Evolutionary conservation across 1,140 invertebrate species (phyloP).

Genomic region (Goniozus legneri): DNA sequence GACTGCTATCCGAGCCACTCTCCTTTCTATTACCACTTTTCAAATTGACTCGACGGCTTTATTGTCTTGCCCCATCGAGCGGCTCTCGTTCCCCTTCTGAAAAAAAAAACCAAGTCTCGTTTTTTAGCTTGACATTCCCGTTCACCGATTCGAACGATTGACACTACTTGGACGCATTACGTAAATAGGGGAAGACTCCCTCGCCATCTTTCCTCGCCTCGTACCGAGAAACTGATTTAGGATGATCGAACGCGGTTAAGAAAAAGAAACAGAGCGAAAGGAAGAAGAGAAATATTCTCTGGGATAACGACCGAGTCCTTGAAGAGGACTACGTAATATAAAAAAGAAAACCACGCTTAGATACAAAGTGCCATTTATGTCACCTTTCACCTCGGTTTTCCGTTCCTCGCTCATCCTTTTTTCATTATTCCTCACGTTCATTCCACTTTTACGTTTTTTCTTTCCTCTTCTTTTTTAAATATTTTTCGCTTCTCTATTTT

Average conservation of each 20-base stretch:
- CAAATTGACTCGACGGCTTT: conserved; percentile 8
- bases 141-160: conserved; percentile 14
- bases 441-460: conserved; percentile 4
- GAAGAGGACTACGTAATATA: conserved; percentile 17
- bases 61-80: conserved; percentile 6
- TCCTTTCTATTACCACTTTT: conserved; percentile 9
- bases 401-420: not conserved
- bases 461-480: too few relatives aligned
- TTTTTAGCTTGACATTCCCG: conserved; percentile 11
- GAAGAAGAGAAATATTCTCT: conserved; percentile 6
- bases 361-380: conserved; percentile 28
- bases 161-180: conserved; percentile 1
- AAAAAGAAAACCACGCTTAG: conserved; percentile 20
- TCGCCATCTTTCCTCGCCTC: too few relatives aligned
- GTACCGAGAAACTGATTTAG: conserved; percentile 22
- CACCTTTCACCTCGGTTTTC: conserved; percentile 7
- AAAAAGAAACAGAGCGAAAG: conserved; percentile 6
- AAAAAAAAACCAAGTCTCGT: conserved; percentile 2
- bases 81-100: not conserved
- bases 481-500: too few relatives aligned
- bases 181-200: too few relatives aligned
- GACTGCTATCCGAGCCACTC: not conserved
- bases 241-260: conserved; percentile 17
- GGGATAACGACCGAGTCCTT: not conserved
- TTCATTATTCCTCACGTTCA: conserved; percentile 7